Conservation (phyloP, 2,888 invertebrate genomes). For the Caenorhabditis afra region DNA sequence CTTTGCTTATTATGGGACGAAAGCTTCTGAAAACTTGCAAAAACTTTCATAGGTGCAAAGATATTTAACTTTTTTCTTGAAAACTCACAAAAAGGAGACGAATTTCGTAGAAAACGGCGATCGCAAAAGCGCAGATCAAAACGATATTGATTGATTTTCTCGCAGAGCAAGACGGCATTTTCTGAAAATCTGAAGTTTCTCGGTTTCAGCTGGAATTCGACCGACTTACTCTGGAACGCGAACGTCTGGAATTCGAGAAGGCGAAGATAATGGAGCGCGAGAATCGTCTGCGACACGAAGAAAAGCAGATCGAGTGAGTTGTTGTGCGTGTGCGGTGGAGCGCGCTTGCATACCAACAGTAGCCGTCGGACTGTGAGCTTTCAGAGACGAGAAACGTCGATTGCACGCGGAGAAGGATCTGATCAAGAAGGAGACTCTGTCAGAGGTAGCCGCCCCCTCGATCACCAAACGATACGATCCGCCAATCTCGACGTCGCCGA, state of each 20-base stretch:
- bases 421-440: constrained; percentile 60
- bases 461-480: constrained; percentile 50
- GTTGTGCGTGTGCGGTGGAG: constrained; percentile 7
- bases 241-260: constrained; percentile 78
- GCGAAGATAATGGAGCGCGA: constrained; percentile 78
- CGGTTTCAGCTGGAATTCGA: constrained; percentile 80
- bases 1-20: not conserved
- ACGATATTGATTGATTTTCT: no score
- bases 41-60: no score
- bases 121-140: no score
- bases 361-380: no score
- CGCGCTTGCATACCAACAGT: constrained; percentile 4
- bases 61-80: no score
- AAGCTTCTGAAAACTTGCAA: no score
- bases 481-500: constrained; percentile 38
- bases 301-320: constrained; percentile 68
- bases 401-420: constrained; percentile 71
- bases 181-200: constrained; percentile 46
- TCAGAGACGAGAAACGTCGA: constrained; percentile 73
- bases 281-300: constrained; percentile 74
- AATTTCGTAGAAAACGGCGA: not conserved
- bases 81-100: no score
- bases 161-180: not conserved
- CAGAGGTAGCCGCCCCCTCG: constrained; percentile 1
- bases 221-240: constrained; percentile 77